A percentile compares a stretch with the other conserved stretches of the same genome.
Evolutionary conservation across 1,140 invertebrate species (phyloP).

Genomic region (Leptinotarsa texana): DNA sequence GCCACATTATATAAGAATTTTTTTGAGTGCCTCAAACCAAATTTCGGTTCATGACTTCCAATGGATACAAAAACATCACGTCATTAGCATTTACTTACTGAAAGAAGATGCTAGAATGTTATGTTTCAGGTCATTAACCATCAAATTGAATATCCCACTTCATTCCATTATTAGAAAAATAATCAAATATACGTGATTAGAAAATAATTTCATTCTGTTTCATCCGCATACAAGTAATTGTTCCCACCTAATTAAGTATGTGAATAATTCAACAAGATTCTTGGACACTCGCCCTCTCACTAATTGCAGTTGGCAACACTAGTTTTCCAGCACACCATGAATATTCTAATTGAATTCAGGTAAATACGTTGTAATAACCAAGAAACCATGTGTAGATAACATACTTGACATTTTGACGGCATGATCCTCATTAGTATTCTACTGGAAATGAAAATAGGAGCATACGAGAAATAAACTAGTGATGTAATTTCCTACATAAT

Average conservation of each 20-base stretch:
- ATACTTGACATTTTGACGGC: neutral
- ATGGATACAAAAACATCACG: no score
- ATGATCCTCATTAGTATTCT: neutral
- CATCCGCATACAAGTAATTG: neutral
- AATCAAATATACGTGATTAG: no score
- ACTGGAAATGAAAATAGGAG: neutral
- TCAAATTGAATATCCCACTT: no score
- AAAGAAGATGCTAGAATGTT: no score
- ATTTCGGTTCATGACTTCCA: no score
- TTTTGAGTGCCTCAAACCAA: no score
- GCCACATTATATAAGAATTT: no score
- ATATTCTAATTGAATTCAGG: neutral
- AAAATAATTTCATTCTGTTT: neutral
- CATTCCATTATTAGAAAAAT: no score
- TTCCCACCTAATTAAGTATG: neutral
- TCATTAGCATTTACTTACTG: no score
- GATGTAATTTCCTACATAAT: no score
- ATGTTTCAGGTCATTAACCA: no score
- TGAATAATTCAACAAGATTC: neutral
- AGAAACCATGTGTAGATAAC: conserved; percentile 2
- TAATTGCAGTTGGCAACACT: neutral
- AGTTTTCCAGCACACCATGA: neutral
- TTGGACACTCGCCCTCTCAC: neutral
- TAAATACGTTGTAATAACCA: conserved; percentile 1
- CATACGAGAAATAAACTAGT: neutral